phyloP scores from a whole-genome alignment of 2,888 invertebrate genomes.

The Chrysina gloriosa region DNA sequence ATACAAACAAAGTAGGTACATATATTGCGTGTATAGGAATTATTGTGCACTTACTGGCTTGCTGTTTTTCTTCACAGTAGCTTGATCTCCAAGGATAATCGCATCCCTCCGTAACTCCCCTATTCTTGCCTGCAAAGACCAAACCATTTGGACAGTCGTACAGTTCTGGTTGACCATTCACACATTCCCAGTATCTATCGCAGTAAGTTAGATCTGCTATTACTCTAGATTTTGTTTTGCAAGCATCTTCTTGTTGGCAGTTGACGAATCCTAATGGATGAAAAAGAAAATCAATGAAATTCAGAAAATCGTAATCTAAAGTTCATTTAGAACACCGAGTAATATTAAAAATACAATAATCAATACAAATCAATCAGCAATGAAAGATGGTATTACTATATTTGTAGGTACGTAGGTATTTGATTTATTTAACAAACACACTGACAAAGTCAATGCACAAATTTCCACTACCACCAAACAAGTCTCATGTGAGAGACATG shows the following conservation, averaged over 20 bases:
- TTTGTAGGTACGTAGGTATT: too few relatives aligned
- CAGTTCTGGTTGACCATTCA: slow-evolving; percentile 82
- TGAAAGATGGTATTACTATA: too few relatives aligned
- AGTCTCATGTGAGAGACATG: too few relatives aligned
- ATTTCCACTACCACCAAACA: too few relatives aligned
- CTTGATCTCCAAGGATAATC: slow-evolving; percentile 92
- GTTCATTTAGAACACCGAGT: background rate
- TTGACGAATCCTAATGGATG: slow-evolving; percentile 35
- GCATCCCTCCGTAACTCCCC: slow-evolving; percentile 89
- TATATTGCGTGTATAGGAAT: background rate
- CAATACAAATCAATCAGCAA: too few relatives aligned
- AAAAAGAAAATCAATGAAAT: too few relatives aligned
- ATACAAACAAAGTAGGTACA: background rate
- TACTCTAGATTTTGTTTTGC: slow-evolving; percentile 81
- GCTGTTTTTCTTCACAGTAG: slow-evolving; percentile 86
- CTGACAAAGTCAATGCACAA: too few relatives aligned
- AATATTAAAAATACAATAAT: background rate
- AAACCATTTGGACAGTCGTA: slow-evolving; percentile 93
- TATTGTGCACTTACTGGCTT: slow-evolving; percentile 71
- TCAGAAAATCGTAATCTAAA: background rate
- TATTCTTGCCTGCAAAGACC: slow-evolving; percentile 88
- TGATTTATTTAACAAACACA: too few relatives aligned
- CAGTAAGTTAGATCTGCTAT: slow-evolving; percentile 85
- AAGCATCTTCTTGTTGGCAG: slow-evolving; percentile 80
- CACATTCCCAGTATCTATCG: slow-evolving; percentile 88